phyloP scores from a whole-genome alignment of 2,797 vertebrate genomes.

The Poeciliopsis gracilis region DNA sequence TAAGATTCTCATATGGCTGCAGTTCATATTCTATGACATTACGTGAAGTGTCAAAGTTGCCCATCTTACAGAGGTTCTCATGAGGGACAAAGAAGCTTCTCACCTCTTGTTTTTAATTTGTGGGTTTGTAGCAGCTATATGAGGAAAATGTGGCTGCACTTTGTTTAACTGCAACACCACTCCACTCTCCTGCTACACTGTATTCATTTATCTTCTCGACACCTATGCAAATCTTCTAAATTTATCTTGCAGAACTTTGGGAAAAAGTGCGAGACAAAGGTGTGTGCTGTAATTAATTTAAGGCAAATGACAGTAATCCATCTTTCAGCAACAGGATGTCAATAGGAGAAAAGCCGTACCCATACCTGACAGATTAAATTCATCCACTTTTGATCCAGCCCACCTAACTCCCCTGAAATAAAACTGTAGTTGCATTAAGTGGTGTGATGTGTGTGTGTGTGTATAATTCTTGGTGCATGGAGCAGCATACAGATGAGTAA shows the following conservation, averaged over 20 bases:
- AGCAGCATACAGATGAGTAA: constrained; percentile 7
- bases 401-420: background rate
- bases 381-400: constrained; percentile 35
- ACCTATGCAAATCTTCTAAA: background rate
- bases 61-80: background rate
- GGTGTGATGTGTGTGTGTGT: constrained; percentile 12
- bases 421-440: background rate
- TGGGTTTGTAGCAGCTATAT: background rate
- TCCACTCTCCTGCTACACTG: background rate
- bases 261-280: background rate
- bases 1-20: background rate
- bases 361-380: constrained; percentile 34
- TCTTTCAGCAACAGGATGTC: constrained; percentile 46
- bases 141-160: background rate
- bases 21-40: background rate
- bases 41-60: background rate
- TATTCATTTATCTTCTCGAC: background rate
- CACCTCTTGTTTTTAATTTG: background rate
- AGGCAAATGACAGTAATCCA: constrained; percentile 42
- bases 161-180: background rate
- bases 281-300: constrained; percentile 36
- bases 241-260: background rate
- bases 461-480: constrained; percentile 2
- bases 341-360: background rate
- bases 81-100: background rate